Evolutionary conservation across 2,888 invertebrate species (phyloP), one percentile per base, ranked within the genome.

Genomic region (Camptogramma bilineatum): DNA sequence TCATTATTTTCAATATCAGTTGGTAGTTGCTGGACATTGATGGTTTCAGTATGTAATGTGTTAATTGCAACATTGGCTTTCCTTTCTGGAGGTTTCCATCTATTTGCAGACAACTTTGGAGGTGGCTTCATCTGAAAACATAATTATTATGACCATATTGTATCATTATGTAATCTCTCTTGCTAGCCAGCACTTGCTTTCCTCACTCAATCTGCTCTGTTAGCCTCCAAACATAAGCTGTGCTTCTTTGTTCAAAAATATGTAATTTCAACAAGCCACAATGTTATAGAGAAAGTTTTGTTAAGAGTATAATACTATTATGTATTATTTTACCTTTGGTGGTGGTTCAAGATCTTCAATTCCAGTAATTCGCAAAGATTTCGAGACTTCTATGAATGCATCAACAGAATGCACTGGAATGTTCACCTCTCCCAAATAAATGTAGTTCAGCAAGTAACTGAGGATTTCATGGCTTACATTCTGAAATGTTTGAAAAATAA

Each of bases 401-500:
- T 75, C 52, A 39, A 88, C 58, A 28, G 75, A 68, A 59, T 82
- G 75, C 48, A 66, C 68, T 13, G 85, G 82, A 46, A 92, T 68
- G 17, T 79, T 74, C 0, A 88, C 90, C 77, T 91, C 87, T 60
- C 92, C 92, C n/a, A 83, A 87, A 65, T 92, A 92, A 55, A 91
- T 85, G 75, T 90, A 92, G 72, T 89, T 88, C 51, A 92, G 68
- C 42, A 92, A 70, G 53, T 79, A 85, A 51, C 77, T 64, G 16
- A 92, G 73, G 7, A 81, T 71, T 60, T 80, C 66, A 65, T 85
- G 76, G 16, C 71, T 83, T 16, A 91, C 73, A 74, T 87, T 83
- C 91, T 91, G 80, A 65, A 87, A 87, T 39, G 28, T 19, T 52
- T 52, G 57, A 53, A 19, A 50, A 34, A 39, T 39, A 0, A 21